Percentiles rank a stretch among this genome's conserved stretches.
Evolutionary conservation across 2,797 vertebrate species (phyloP).

Genomic region (Sternarchorhynchus goeldii): DNA sequence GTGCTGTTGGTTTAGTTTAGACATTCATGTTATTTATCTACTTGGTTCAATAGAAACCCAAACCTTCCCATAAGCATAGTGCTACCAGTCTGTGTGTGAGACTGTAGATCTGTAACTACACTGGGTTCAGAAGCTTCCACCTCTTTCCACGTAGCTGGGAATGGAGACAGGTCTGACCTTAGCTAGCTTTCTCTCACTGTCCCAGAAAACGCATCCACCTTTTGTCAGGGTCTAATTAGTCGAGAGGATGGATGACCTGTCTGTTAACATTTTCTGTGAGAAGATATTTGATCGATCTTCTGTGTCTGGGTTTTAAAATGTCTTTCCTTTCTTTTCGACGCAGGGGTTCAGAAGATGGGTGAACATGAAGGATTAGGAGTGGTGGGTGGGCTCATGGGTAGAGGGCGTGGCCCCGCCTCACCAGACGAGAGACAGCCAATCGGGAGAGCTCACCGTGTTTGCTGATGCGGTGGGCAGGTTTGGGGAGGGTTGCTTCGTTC

Average conservation of each 20-base stretch:
- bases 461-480: constrained; percentile 36
- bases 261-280: constrained; percentile 77
- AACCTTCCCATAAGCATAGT: neutral
- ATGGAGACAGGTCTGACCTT: constrained; percentile 17
- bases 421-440: constrained; percentile 43
- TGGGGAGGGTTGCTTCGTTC: constrained; percentile 25
- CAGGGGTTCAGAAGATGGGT: too few relatives aligned
- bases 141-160: neutral
- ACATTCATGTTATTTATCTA: too few relatives aligned
- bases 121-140: neutral
- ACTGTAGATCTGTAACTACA: too few relatives aligned
- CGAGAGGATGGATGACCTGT: constrained; percentile 62
- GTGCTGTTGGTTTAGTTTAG: too few relatives aligned
- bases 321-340: too few relatives aligned
- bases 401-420: constrained; percentile 46
- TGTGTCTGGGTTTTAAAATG: neutral
- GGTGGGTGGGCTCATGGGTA: constrained; percentile 68
- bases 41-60: too few relatives aligned
- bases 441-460: constrained; percentile 46
- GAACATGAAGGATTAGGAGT: constrained; percentile 71
- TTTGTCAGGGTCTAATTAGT: constrained; percentile 77
- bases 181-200: constrained; percentile 14
- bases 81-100: neutral
- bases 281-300: constrained; percentile 80
- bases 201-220: constrained; percentile 60